Evolutionary conservation across 1,140 invertebrate genomes (phyloP), one percentile per base, ranked within the genome.

Genomic region (Pararge aegeria): DNA sequence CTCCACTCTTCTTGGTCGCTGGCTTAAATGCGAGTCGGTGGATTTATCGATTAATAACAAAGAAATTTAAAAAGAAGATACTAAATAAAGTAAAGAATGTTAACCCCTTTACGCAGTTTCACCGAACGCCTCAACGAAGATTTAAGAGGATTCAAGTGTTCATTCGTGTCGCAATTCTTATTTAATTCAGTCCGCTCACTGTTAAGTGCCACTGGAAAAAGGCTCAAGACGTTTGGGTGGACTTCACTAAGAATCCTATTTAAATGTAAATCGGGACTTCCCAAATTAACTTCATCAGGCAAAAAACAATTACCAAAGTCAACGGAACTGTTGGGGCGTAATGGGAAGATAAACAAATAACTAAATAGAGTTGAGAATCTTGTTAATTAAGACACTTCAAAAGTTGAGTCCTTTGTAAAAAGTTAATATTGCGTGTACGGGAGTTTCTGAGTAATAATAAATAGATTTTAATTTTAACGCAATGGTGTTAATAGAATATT

Each of bases 301-400:
- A 49, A 49, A 49, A 49, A 49, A 49, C 46, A 49, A 49, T 49
- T 49, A 49, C 13, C 12, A 49, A 29, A 49, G 46, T 49, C 46
- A 49, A 49, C 46, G 15, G n/a, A 49, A 49, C 21, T 27, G 46
- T 49, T 49, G 21, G 15, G n/a, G 12, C 46, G 46, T 49, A 49
- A 49, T 27, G 21, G 18, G 1, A 34, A 27, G 46, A 49, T 49
- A 49, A 49, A 49, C 46, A 49, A 49, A 49, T 27, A 49, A 49
- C 46, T 16, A 49, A 49, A 49, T 49, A 49, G 46, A 49, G 21
- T 29, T 49, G 12, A 49, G 18, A 29, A 49, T 6, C 20, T 49
- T 49, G 21, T 49, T 49, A 49, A 49, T 27, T 49, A 27, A 49
- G 21, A 27, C 18, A 49, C 46, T 49, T 46, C 20, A 16, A 13